Base-by-base conservation (phyloP, 2,113 vertebrate species). In the Acanthochromis polyacanthus region DNA sequence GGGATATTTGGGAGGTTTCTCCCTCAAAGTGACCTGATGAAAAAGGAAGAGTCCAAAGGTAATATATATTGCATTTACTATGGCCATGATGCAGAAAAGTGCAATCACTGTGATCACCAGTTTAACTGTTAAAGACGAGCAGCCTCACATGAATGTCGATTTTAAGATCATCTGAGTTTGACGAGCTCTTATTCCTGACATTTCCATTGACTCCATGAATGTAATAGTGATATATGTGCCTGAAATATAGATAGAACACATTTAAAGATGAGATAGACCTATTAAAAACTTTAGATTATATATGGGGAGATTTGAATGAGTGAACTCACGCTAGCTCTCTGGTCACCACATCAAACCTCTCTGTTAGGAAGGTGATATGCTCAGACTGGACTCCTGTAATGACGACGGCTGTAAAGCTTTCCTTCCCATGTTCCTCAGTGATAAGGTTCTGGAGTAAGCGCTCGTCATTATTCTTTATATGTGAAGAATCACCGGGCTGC, bases 141-240 rank as follows among this genome's bases (percentile, higher is more conserved):
- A 46, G 9, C 4, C 89, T 93, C 91, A 97, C 98, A 95, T 96
- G 90, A 88, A 99, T 97, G 70, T 98, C 94, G 1, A 98, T 96
- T 69, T 96, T 95, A 67, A 72, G 81, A 58, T 75, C 38, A 57
- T 86, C 89, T 40, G 65, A 0, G 17, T 90, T 88, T 78, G 75
- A 81, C 23, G 69, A 70, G 12, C 8, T 51, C 10, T 51, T 11
- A 17, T 3, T 88, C 48, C 57, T 36, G 78, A 95, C 89, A 69
- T 97, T 97, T 88, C 97, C 97, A 88, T 95, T 92, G 62, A 93
- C 88, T 58, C 98, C 98, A 71, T 99, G 97, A 83, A 99, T 94
- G 83, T 99, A 99, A 81, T 98, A 99, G 91, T 99, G 98, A 91
- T 98, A 99, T 58, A 96, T 95, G 88, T 99, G 96, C 57, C 97